Conservation (phyloP, 2,113 vertebrate genomes). For the Apistogramma diplotaenia region DNA sequence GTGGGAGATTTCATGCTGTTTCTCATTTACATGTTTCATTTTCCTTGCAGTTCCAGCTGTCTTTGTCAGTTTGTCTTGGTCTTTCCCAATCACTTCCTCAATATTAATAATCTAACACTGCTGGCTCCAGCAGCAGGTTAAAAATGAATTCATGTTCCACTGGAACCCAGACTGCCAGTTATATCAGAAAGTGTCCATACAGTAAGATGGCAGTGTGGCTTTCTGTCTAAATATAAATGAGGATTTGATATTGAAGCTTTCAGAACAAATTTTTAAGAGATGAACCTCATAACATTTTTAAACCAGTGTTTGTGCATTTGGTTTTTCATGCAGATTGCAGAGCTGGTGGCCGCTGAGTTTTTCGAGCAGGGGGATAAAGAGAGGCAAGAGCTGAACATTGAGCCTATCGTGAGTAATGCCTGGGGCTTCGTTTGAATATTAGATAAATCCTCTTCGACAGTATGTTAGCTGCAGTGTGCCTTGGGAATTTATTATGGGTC, state of each 20-base stretch:
- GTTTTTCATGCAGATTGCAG: conserved; percentile 85
- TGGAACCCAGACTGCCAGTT: not conserved
- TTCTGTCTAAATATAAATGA: not conserved
- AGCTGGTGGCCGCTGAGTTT: conserved; percentile 95
- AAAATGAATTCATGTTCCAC: not conserved
- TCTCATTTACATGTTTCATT: not conserved
- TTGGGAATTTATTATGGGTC: not conserved
- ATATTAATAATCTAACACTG: not conserved
- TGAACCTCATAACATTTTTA: not conserved
- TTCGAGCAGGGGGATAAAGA: conserved; percentile 98
- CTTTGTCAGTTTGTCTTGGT: not conserved
- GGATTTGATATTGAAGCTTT: not conserved
- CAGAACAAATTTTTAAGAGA: not conserved
- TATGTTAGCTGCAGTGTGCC: not conserved
- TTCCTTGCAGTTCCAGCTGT: not conserved
- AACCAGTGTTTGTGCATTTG: not conserved
- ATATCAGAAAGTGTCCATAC: not conserved
- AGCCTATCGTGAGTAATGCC: conserved; percentile 86
- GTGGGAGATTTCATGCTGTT: not conserved
- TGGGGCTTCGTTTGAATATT: not conserved
- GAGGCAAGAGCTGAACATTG: conserved; percentile 91
- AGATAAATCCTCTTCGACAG: not conserved
- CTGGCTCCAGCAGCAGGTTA: not conserved
- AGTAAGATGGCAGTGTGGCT: not conserved
- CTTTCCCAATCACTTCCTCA: not conserved